A percentile compares a stretch with the other conserved stretches of the same genome.
These are phyloP conservation scores for Penaeus japonicus DNA, from an alignment of 1,140 invertebrate genomes.

Conservation along the genomic window DNA sequence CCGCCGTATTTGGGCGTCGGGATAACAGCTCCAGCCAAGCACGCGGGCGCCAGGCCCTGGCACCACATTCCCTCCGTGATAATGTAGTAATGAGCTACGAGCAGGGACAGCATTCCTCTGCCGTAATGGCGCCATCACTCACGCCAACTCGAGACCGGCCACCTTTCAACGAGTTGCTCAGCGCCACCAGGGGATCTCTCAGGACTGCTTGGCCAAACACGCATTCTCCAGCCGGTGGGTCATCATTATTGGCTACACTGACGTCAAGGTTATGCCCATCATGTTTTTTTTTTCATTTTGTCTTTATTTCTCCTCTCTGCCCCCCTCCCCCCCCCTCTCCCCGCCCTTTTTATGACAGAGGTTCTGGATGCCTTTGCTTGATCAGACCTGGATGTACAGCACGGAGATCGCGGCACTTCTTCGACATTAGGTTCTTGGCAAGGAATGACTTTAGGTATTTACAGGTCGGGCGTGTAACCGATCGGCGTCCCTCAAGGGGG, in stretches of 20 bases:
- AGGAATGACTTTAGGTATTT: too few species aligned
- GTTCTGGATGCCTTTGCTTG: too few species aligned
- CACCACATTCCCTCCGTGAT: not conserved
- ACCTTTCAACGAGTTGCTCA: not conserved
- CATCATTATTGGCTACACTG: conserved; percentile 27
- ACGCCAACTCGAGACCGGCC: not conserved
- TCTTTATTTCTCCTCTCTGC: not conserved
- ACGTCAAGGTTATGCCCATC: conserved; percentile 16
- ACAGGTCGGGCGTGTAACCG: too few species aligned
- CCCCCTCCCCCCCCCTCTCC: too few species aligned
- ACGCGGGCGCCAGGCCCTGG: not conserved
- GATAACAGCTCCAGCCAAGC: not conserved
- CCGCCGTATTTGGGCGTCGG: not conserved
- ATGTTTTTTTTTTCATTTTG: not conserved
- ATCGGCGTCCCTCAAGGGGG: too few species aligned
- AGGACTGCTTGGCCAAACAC: conserved; percentile 13
- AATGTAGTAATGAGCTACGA: conserved; percentile 11
- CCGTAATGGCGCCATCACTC: conserved; percentile 13
- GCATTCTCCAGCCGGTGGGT: conserved; percentile 7
- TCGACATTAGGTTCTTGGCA: too few species aligned
- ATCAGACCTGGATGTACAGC: too few species aligned
- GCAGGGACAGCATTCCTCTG: not conserved
- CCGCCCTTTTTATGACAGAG: too few species aligned
- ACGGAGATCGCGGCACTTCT: too few species aligned
- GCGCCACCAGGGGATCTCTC: not conserved